A percentile compares a stretch with the other conserved stretches of the same genome.
Conservation (phyloP, 2,888 invertebrate genomes). For the Nowickia ferox region DNA sequence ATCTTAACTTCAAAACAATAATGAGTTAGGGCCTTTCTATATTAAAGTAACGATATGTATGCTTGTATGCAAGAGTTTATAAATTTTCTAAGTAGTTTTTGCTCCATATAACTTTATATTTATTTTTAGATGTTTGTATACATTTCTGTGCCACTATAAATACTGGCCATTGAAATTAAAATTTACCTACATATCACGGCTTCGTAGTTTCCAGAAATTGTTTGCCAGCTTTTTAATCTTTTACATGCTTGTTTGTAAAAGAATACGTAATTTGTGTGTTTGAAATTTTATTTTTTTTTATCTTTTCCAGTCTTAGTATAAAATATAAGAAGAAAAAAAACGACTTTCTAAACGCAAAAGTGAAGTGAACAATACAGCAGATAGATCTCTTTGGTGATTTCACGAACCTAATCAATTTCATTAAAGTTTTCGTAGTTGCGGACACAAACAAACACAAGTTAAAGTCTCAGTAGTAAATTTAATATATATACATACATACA, state of each 20-base stretch:
- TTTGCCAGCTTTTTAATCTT: slow-evolving; percentile 6
- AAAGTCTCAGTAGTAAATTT: not conserved
- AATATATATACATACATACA: not conserved
- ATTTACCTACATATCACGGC: not conserved
- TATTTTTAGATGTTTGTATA: too few relatives aligned
- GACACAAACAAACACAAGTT: slow-evolving; percentile 1
- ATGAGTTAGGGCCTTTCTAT: too few relatives aligned
- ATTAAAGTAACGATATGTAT: too few relatives aligned
- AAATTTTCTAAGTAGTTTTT: too few relatives aligned
- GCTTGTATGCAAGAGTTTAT: too few relatives aligned
- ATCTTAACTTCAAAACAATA: too few relatives aligned
- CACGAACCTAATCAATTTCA: slow-evolving; percentile 66
- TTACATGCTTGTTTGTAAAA: not conserved
- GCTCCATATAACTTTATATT: too few relatives aligned
- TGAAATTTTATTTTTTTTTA: not conserved
- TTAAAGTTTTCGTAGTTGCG: slow-evolving; percentile 9
- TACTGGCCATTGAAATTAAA: not conserved
- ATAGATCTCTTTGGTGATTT: slow-evolving; percentile 49
- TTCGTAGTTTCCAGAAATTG: not conserved
- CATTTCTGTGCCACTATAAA: too few relatives aligned
- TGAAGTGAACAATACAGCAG: slow-evolving; percentile 54
- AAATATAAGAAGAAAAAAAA: not conserved
- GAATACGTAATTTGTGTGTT: not conserved
- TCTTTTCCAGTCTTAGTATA: not conserved
- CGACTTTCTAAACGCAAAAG: slow-evolving; percentile 59